Percentiles rank a stretch among this genome's conserved stretches.
phyloP scores from a whole-genome alignment of 2,113 vertebrate species.

The Tauraco erythrolophus region DNA sequence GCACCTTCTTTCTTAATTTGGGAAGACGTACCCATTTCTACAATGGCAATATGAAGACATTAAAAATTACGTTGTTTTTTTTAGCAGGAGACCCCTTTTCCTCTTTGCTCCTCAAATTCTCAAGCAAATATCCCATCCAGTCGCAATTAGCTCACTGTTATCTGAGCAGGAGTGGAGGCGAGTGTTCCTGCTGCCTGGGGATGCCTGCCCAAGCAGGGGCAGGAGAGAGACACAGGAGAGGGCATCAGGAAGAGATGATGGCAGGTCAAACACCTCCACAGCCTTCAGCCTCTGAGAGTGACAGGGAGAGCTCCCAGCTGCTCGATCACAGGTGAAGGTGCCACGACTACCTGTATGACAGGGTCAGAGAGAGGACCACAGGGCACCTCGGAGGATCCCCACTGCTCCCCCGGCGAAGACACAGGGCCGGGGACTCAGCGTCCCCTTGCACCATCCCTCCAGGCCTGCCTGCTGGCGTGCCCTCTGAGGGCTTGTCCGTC shows the following conservation, averaged over 20 bases:
- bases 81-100: neutral
- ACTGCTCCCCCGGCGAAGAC: accelerated
- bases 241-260: accelerated
- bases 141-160: neutral
- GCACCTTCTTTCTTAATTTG: neutral
- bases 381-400: neutral
- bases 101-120: neutral
- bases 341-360: accelerated
- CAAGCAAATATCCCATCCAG: neutral
- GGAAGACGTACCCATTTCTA: neutral
- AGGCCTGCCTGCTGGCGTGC: neutral
- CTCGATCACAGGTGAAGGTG: neutral
- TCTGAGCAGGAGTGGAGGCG: neutral
- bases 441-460: neutral
- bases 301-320: neutral
- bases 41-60: neutral
- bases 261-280: too few relatives aligned
- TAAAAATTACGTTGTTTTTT: neutral
- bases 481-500: neutral
- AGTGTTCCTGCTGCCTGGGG: neutral
- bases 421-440: accelerated
- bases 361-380: neutral
- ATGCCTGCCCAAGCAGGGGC: neutral
- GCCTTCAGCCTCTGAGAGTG: neutral
- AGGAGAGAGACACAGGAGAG: neutral